Conservation (phyloP, 2,113 vertebrate genomes). For the Pluvianellus socialis region DNA sequence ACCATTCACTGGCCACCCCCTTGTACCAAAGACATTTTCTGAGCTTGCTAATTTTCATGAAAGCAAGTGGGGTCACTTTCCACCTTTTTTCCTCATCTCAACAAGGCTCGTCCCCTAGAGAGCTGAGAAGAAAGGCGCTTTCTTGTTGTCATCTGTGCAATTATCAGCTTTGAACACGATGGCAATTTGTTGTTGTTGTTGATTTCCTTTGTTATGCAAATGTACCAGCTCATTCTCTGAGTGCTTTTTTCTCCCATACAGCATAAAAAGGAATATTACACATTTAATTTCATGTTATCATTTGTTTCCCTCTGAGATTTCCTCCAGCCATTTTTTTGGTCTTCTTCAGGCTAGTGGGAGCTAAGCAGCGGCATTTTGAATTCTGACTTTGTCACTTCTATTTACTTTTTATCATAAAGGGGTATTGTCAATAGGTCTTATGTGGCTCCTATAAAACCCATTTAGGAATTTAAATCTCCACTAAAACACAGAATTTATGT, state of each 20-base stretch:
- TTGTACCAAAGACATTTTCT: conserved; percentile 10
- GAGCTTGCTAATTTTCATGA: conserved; percentile 25
- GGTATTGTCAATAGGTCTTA: conserved; percentile 68
- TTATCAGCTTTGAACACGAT: conserved; percentile 75
- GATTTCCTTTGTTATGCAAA: conserved; percentile 84
- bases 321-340: conserved; percentile 34
- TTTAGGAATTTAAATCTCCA: conserved; percentile 70
- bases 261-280: conserved; percentile 65
- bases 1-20: not conserved
- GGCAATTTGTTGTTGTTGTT: conserved; percentile 83
- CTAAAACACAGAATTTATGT: conserved; percentile 64
- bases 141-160: conserved; percentile 75
- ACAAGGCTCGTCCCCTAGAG: conserved; percentile 30
- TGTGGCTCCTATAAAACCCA: conserved; percentile 68
- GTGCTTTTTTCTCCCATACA: conserved; percentile 1
- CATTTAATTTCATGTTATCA: conserved; percentile 70
- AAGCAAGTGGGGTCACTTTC: conserved; percentile 65
- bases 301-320: conserved; percentile 51
- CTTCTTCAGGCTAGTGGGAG: conserved; percentile 30
- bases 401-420: conserved; percentile 72
- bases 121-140: conserved; percentile 58
- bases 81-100: conserved; percentile 2
- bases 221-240: conserved; percentile 47
- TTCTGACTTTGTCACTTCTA: conserved; percentile 68
- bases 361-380: conserved; percentile 44